These are phyloP conservation scores for Stenchaetothrips biformis DNA, from an alignment of 2,888 invertebrate species.

Conservation along the genomic window DNA sequence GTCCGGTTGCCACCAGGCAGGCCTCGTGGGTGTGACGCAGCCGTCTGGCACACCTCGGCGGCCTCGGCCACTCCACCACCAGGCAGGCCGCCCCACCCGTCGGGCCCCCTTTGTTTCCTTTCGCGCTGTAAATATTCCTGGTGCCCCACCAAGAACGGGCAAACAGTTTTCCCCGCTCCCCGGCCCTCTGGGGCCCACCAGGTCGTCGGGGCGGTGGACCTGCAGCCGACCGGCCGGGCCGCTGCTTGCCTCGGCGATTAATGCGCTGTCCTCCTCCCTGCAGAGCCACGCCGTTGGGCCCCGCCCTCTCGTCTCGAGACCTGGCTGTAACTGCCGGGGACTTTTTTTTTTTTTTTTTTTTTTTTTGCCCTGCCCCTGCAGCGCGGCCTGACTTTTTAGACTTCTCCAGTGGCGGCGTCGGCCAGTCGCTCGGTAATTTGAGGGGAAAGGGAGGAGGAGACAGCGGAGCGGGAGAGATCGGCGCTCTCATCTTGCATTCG, in stretches of 20 bases:
- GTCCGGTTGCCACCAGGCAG: too few species aligned
- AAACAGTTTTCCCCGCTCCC: not conserved
- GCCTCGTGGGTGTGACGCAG: too few species aligned
- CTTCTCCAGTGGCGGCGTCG: too few species aligned
- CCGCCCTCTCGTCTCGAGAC: not conserved
- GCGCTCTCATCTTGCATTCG: too few species aligned
- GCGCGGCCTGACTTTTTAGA: too few species aligned
- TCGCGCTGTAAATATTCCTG: not conserved
- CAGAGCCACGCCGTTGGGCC: not conserved
- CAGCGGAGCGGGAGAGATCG: too few species aligned
- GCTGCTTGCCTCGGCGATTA: not conserved
- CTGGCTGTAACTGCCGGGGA: not conserved
- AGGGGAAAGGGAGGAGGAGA: too few species aligned
- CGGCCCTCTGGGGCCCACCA: not conserved
- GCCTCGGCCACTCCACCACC: too few species aligned
- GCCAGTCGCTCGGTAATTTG: too few species aligned
- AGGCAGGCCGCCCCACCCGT: not conserved
- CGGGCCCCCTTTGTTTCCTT: not conserved
- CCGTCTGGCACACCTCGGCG: too few species aligned
- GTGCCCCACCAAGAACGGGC: not conserved
- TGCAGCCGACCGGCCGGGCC: too few species aligned
- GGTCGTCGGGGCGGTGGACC: not conserved
- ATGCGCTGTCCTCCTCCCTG: not conserved
- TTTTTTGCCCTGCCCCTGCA: too few species aligned
- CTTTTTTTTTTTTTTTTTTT: not conserved